Conservation (phyloP, 2,113 vertebrate species). For the Actenoides lindsayi region DNA sequence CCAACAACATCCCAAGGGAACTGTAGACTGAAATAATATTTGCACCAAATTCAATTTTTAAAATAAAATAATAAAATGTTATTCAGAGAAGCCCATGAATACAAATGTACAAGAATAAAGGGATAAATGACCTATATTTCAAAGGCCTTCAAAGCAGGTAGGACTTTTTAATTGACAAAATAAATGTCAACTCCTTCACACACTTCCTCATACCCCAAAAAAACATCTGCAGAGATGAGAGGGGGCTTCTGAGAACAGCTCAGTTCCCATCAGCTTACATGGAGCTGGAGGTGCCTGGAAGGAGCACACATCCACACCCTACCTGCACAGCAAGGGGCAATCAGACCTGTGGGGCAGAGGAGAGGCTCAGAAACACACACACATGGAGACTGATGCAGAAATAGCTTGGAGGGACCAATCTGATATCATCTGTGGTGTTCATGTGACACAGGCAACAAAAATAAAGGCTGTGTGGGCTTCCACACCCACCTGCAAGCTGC, state of each 20-base stretch:
- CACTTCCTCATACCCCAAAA: not conserved
- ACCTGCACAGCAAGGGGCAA: not conserved
- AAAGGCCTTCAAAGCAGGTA: not conserved
- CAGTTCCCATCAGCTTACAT: not conserved
- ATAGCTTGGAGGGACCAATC: not conserved
- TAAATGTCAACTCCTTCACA: not conserved
- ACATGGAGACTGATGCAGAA: not conserved
- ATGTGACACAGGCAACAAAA: slow-evolving; percentile 55
- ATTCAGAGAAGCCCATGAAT: not conserved
- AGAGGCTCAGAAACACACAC: not conserved
- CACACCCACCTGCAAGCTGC: slow-evolving; percentile 65
- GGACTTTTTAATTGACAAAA: not conserved
- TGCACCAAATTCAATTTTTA: not conserved
- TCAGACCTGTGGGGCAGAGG: fast-evolving
- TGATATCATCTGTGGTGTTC: slow-evolving; percentile 12
- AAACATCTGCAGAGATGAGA: not conserved
- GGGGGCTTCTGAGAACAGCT: not conserved
- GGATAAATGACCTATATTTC: not conserved
- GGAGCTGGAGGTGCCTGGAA: not conserved
- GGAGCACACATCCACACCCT: not conserved
- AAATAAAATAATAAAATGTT: not conserved
- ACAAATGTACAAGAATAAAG: slow-evolving; percentile 1
- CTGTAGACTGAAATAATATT: not conserved
- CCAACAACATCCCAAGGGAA: not conserved
- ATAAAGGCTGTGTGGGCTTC: slow-evolving; percentile 58